Base-by-base conservation (phyloP, 2,113 vertebrate species). In the Chlamydotis undulata region DNA sequence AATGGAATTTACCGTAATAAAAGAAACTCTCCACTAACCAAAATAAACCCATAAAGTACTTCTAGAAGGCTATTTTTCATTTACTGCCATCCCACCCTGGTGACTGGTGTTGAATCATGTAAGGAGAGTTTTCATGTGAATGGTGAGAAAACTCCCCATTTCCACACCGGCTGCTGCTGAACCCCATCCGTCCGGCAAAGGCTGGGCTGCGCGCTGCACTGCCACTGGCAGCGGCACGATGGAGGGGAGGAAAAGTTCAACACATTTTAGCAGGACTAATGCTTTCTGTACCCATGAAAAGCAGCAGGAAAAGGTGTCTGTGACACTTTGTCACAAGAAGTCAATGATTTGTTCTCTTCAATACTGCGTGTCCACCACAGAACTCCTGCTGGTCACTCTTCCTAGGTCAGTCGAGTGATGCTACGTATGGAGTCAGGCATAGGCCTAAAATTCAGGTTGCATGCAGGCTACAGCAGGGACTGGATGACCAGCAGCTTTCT, bases 321-420 rank as follows among this genome's bases (percentile, higher is more conserved):
- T 71, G 80, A 24, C 39, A 71, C 28, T 68, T 1, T 0, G 19
- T 65, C 63, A 77, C 49, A 59, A 75, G 39, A 64, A 8, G n/a
- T 41, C 49, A 52, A 2, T 60, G 37, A 39, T 43, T 86, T 71
- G 18, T 74, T 88, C 64, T 67, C 47, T 61, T 69, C 71, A 55
- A 1, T 37, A 8, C 12, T 50, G 37, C 33, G 45, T 63, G 21
- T 25, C n/a, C 26, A 25, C 31, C 28, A 65, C 25, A 10, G 6
- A 85, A 39, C 14, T 23, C 73, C 28, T 53, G 80, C 76, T 68
- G 28, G 14, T 88, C 9, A 2, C 26, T 64, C 26, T 16, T 64
- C 43, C 69, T 0, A 1, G 35, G 28, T 0, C 1, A 81, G 8
- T 2, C 0, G 5, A 68, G 60, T 5, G 19, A 64, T 49, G 55